Conservation (phyloP, 2,888 invertebrate species). For the Cecidostiba fungosa region DNA sequence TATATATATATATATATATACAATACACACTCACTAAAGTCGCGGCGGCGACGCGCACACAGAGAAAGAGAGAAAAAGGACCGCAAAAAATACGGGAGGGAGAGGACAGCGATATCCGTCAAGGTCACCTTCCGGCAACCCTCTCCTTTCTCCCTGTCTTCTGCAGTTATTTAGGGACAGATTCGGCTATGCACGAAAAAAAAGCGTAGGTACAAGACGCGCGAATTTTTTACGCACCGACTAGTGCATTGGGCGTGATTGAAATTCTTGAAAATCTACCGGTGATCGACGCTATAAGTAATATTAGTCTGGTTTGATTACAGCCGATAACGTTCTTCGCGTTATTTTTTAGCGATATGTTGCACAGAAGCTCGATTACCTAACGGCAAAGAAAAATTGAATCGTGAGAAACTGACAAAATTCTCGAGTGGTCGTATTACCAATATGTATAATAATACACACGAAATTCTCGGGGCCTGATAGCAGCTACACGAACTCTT, state of each 20-base stretch:
- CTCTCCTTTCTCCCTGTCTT: constrained; percentile 21
- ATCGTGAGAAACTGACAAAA: neutral
- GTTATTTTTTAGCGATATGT: neutral
- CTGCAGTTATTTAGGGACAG: neutral
- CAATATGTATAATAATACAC: too few species aligned
- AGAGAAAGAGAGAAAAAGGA: neutral
- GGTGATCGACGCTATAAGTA: too few species aligned
- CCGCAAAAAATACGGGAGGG: neutral
- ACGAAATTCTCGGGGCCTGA: neutral
- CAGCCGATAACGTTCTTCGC: neutral
- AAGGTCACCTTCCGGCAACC: constrained; percentile 45
- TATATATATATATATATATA: neutral
- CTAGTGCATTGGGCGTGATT: too few species aligned
- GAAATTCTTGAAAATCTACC: neutral
- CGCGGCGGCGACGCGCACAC: neutral
- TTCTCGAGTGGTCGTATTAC: neutral
- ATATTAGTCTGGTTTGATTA: neutral
- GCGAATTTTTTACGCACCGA: too few species aligned
- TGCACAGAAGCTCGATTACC: neutral
- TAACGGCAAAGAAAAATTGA: neutral
- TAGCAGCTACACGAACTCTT: neutral
- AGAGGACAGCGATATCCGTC: constrained; percentile 20
- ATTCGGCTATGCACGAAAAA: too few species aligned
- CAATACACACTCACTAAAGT: neutral
- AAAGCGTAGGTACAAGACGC: too few species aligned